Evolutionary conservation across 2,888 invertebrate genomes (phyloP), one percentile per base, ranked within the genome.

Genomic region (Archaeoteleia sp.): DNA sequence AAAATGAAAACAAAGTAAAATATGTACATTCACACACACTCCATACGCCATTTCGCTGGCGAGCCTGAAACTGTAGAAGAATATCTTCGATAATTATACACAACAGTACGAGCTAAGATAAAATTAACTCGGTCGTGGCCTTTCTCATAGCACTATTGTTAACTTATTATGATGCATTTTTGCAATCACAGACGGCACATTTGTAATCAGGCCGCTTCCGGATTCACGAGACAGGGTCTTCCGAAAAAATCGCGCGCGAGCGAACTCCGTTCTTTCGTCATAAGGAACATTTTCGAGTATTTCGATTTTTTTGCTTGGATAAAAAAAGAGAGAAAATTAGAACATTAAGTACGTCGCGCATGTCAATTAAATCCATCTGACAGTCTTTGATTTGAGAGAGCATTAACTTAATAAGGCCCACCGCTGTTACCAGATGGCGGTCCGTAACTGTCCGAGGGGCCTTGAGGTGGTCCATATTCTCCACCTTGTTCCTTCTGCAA

Each of bases 381-480:
- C 39, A 49, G 23, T 54, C 35, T 40, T 49, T 14, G 32, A 30
- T 20, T n/a, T 29, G 14, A 43, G 3, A 43, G n/a, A n/a, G 29
- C 2, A 10, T 29, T 9, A 15, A 15, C 8, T 67, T 71, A 81
- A 37, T 81, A 81, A 20, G 78, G 77, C 20, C 78, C 78, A 8
- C 71, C 67, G 10, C 74, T 54, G 79, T 9, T 81, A 20, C 51
- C 74, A 8, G 80, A 80, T 9, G 89, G 88, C 20, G 87, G 86
- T 27, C 89, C 88, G 74, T 89, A 89, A 70, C 86, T 86, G 73
- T 85, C 87, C 8, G 77, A 69, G 7, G 80, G 78, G 1, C 67
- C 15, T 46, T 85, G 82, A 3, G 84, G 83, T 37, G 84, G 80
- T 7, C 84, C 84, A 43, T 84, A 84, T 40, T 79, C 82, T n/a